Evolutionary conservation across 2,888 invertebrate species (phyloP).

Genomic region (Eurytoma californica): DNA sequence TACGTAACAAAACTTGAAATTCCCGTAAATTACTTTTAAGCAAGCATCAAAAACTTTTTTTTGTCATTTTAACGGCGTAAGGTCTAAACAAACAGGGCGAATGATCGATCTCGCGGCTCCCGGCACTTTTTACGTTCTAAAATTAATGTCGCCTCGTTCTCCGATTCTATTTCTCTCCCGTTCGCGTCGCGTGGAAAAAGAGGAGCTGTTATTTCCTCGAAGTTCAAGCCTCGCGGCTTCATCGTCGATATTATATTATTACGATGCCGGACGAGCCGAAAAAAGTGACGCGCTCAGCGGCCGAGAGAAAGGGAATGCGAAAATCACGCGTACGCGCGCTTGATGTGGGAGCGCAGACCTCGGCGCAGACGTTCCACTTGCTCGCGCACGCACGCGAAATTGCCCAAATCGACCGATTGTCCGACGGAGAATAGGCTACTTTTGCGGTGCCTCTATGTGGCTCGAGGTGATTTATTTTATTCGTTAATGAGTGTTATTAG

Average conservation of each 20-base stretch:
- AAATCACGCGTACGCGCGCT: not conserved
- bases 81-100: too few species aligned
- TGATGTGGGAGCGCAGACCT: not conserved
- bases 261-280: not conserved
- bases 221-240: not conserved
- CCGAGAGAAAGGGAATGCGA: not conserved
- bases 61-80: too few species aligned
- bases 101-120: too few species aligned
- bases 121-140: not conserved
- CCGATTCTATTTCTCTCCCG: not conserved
- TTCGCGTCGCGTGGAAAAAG: not conserved
- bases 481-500: conserved; percentile 44
- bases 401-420: conserved; percentile 31
- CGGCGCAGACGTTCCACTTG: not conserved
- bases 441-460: not conserved
- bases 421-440: not conserved
- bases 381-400: conserved; percentile 7
- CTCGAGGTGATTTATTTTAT: conserved; percentile 38
- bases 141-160: not conserved
- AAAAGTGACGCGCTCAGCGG: not conserved
- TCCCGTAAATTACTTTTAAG: too few species aligned
- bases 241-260: not conserved
- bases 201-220: too few species aligned
- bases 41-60: too few species aligned
- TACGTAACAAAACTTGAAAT: too few species aligned